phyloP scores from a whole-genome alignment of 2,888 invertebrate genomes.

The Linnaemya tessellans region DNA sequence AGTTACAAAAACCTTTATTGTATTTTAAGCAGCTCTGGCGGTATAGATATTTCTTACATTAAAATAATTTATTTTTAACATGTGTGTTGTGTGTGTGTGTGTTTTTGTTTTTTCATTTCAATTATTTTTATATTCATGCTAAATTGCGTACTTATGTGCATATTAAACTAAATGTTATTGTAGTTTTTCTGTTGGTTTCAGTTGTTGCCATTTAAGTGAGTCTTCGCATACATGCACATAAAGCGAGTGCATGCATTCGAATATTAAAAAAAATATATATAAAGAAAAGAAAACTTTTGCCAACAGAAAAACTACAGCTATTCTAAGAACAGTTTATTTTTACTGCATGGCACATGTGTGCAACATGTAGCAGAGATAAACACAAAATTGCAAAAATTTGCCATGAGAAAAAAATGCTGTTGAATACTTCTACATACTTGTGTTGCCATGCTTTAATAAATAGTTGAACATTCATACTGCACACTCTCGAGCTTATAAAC shows the following conservation, averaged over 20 bases:
- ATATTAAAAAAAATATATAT: background rate
- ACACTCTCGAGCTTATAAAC: background rate
- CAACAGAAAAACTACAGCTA: constrained; percentile 27
- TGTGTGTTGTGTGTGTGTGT: background rate
- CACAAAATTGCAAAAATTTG: constrained; percentile 64
- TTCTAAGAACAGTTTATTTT: constrained; percentile 65
- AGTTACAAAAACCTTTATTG: constrained; percentile 48
- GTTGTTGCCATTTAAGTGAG: constrained; percentile 34
- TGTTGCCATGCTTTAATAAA: background rate
- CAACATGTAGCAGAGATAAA: constrained; percentile 71
- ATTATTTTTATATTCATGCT: constrained; percentile 69
- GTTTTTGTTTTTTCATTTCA: constrained; percentile 42
- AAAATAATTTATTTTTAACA: constrained; percentile 34
- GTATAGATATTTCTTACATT: constrained; percentile 11
- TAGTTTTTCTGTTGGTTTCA: constrained; percentile 37
- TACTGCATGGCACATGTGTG: constrained; percentile 67
- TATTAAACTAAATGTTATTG: constrained; percentile 71
- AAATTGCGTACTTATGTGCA: constrained; percentile 72
- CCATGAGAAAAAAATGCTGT: constrained; percentile 22
- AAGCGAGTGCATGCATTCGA: constrained; percentile 29
- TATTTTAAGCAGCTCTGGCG: constrained; percentile 40
- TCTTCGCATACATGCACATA: background rate
- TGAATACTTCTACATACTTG: constrained; percentile 11
- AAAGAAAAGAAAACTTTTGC: constrained; percentile 20
- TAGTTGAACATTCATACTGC: background rate